Evolutionary conservation across 2,113 vertebrate species (phyloP).

Genomic region (Plotosus lineatus): DNA sequence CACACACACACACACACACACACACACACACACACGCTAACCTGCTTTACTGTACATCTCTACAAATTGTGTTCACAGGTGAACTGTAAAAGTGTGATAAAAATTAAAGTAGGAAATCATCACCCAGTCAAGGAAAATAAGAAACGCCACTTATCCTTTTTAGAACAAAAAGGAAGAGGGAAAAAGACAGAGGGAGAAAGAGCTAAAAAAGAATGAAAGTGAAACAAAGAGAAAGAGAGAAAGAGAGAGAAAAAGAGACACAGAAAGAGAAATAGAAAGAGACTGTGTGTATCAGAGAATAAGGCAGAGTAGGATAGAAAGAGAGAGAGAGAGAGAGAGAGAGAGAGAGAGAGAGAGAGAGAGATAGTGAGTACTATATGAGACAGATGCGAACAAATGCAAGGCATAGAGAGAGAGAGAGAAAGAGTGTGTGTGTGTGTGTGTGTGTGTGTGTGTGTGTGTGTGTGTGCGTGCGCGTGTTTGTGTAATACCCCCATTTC

Average conservation of each 20-base stretch:
- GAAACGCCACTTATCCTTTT: not conserved
- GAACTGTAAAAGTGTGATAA: not conserved
- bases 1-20: not conserved
- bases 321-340: not conserved
- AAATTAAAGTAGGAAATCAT: not conserved
- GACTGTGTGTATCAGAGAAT: too few species aligned
- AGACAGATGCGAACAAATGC: not conserved
- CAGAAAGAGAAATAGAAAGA: not conserved
- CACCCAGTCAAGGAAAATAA: not conserved
- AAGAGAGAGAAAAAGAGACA: not conserved
- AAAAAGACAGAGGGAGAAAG: not conserved
- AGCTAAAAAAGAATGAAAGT: too few species aligned
- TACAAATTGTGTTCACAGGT: not conserved
- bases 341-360: not conserved
- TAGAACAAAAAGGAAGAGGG: too few species aligned
- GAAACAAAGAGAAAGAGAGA: not conserved
- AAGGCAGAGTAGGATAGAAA: too few species aligned
- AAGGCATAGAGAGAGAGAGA: not conserved
- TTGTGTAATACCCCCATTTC: too few species aligned
- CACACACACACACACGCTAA: not conserved
- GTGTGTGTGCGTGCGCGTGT: too few species aligned
- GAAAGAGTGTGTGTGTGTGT: too few species aligned
- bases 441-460: too few species aligned
- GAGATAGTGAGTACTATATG: not conserved
- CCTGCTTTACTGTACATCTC: not conserved